A percentile compares a stretch with the other conserved stretches of the same genome.
Evolutionary conservation across 1,140 invertebrate genomes (phyloP).

Genomic region (Tetramorium simillimum): DNA sequence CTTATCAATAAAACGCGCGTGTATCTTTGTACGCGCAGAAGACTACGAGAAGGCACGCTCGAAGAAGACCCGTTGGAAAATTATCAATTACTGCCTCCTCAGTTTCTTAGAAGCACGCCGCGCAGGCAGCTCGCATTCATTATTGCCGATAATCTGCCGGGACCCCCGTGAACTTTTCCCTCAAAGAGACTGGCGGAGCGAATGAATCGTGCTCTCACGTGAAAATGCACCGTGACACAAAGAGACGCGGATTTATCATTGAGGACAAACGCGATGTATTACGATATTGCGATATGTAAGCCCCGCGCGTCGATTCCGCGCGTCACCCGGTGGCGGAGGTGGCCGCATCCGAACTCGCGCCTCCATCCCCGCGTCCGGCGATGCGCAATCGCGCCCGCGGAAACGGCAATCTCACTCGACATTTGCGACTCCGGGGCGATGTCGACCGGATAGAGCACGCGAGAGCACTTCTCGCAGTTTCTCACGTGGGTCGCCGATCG

Average conservation of each 20-base stretch:
- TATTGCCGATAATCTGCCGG: conserved; percentile 34
- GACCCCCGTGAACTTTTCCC: conserved; percentile 49
- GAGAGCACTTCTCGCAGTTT: conserved; percentile 64
- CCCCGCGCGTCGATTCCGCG: neutral
- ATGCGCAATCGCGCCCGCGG: conserved; percentile 35
- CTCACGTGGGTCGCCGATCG: conserved; percentile 62
- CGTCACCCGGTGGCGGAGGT: no score
- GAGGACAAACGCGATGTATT: neutral
- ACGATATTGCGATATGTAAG: neutral
- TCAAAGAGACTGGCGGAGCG: conserved; percentile 27
- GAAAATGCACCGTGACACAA: conserved; percentile 9
- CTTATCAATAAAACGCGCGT: neutral
- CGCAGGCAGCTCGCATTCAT: conserved; percentile 20
- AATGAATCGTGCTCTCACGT: conserved; percentile 11
- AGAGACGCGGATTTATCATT: conserved; percentile 32
- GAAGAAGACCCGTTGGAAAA: conserved; percentile 21
- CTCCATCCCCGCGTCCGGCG: no score
- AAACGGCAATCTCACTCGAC: conserved; percentile 64
- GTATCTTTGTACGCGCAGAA: neutral
- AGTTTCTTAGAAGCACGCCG: neutral
- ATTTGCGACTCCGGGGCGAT: conserved; percentile 61
- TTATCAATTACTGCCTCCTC: conserved; percentile 35
- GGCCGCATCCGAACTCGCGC: neutral
- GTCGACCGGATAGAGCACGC: conserved; percentile 66
- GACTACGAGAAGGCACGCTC: neutral